Conservation (phyloP, 1,140 invertebrate genomes). For the Homalodisca vitripennis region DNA sequence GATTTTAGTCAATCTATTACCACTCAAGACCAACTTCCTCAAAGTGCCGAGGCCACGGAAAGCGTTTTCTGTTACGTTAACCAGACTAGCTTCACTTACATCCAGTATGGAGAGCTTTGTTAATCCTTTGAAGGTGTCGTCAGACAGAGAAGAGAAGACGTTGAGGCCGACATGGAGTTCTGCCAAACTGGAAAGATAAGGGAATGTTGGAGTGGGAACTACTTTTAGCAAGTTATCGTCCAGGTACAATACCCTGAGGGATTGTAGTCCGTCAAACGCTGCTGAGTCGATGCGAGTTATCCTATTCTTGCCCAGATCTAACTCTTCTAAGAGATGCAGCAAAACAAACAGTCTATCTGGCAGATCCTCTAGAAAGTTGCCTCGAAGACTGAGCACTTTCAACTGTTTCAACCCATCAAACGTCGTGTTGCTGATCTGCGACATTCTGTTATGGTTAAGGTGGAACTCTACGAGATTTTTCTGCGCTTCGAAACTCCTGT, state of each 20-base stretch:
- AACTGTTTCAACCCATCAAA: slow-evolving; percentile 75
- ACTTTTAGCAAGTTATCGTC: slow-evolving; percentile 80
- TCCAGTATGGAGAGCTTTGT: slow-evolving; percentile 72
- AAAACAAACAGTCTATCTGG: slow-evolving; percentile 72
- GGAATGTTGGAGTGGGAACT: slow-evolving; percentile 71
- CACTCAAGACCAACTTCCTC: slow-evolving; percentile 70
- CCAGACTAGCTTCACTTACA: slow-evolving; percentile 73
- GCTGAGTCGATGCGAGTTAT: slow-evolving; percentile 75
- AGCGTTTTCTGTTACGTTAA: slow-evolving; percentile 70
- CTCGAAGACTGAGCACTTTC: slow-evolving; percentile 74
- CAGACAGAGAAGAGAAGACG: slow-evolving; percentile 67
- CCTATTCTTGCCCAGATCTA: slow-evolving; percentile 85
- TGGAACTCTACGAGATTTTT: slow-evolving; percentile 78
- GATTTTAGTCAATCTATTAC: slow-evolving; percentile 70
- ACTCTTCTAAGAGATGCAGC: slow-evolving; percentile 72
- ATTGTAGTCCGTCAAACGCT: slow-evolving; percentile 73
- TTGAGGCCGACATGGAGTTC: slow-evolving; percentile 84
- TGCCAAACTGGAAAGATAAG: slow-evolving; percentile 68
- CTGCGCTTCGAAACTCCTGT: slow-evolving; percentile 74
- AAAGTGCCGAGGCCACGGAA: slow-evolving; percentile 73
- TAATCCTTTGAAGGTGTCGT: slow-evolving; percentile 73
- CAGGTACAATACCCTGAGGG: slow-evolving; percentile 74
- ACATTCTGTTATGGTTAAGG: slow-evolving; percentile 82
- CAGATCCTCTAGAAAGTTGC: slow-evolving; percentile 79
- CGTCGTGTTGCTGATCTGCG: slow-evolving; percentile 70